Evolutionary conservation across 2,888 invertebrate species (phyloP).

Genomic region (Aethes cnicana): DNA sequence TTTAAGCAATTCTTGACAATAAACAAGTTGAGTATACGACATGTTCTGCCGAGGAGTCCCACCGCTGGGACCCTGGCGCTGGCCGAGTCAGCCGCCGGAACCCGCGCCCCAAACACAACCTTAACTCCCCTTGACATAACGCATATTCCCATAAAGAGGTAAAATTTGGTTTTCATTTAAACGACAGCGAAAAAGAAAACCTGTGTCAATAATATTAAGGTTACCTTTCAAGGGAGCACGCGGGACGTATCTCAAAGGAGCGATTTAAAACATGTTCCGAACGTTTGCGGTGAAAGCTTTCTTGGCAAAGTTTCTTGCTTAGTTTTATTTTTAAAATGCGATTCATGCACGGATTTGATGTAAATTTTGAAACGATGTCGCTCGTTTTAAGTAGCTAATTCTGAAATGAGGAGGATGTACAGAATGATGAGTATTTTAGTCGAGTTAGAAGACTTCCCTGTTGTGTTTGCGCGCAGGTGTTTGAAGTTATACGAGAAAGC

Average conservation of each 20-base stretch:
- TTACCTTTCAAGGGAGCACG: slow-evolving; percentile 39
- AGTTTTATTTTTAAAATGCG: slow-evolving; percentile 72
- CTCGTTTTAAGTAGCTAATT: slow-evolving; percentile 6
- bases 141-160: slow-evolving; percentile 41
- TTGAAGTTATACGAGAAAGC: neutral
- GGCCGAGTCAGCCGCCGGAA: slow-evolving; percentile 31
- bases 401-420: neutral
- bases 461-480: neutral
- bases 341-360: slow-evolving; percentile 59
- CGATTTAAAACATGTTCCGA: slow-evolving; percentile 71
- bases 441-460: too few relatives aligned
- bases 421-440: neutral
- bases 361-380: slow-evolving; percentile 33
- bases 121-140: slow-evolving; percentile 40
- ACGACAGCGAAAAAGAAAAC: slow-evolving; percentile 15
- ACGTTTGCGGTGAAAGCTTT: slow-evolving; percentile 73
- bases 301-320: slow-evolving; percentile 68
- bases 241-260: slow-evolving; percentile 56
- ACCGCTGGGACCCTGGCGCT: slow-evolving; percentile 52
- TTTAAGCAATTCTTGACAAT: slow-evolving; percentile 59
- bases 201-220: slow-evolving; percentile 35
- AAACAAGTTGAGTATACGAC: slow-evolving; percentile 60
- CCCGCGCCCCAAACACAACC: slow-evolving; percentile 35
- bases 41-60: slow-evolving; percentile 52
- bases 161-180: slow-evolving; percentile 36